Evolutionary conservation across 2,888 invertebrate genomes (phyloP).

Genomic region (Eupithecia insigniata): DNA sequence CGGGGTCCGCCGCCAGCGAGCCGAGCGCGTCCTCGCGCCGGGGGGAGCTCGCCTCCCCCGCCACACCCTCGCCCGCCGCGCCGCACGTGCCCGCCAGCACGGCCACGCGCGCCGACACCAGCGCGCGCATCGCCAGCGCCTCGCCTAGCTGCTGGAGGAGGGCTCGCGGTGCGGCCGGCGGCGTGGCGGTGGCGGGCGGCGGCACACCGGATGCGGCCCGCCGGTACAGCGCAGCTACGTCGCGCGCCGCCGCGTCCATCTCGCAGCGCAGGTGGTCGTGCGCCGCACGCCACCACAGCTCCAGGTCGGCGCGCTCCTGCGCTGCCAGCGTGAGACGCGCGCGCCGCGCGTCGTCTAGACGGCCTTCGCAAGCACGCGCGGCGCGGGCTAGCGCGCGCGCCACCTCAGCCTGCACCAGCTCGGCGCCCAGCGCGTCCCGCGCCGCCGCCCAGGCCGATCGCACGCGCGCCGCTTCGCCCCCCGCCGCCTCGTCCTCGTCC

Average conservation of each 20-base stretch:
- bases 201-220: conserved; percentile 79
- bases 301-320: conserved; percentile 87
- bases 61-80: conserved; percentile 61
- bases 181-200: conserved; percentile 68
- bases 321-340: conserved; percentile 86
- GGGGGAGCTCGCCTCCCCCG: conserved; percentile 51
- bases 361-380: conserved; percentile 87
- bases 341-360: conserved; percentile 81
- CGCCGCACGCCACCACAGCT: conserved; percentile 90
- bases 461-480: conserved; percentile 86
- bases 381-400: conserved; percentile 89
- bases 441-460: conserved; percentile 91
- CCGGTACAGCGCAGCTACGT: conserved; percentile 87
- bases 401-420: conserved; percentile 90
- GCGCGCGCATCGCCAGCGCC: conserved; percentile 62
- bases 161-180: conserved; percentile 58
- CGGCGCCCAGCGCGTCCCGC: conserved; percentile 89
- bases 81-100: conserved; percentile 86
- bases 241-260: conserved; percentile 88
- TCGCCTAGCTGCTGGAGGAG: conserved; percentile 58
- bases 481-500: conserved; percentile 76
- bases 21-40: conserved; percentile 68
- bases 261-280: conserved; percentile 88
- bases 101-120: conserved; percentile 90
- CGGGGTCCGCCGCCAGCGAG: conserved; percentile 83